Conservation (phyloP, 2,113 vertebrate genomes). For the Cryptotis parvus region DNA sequence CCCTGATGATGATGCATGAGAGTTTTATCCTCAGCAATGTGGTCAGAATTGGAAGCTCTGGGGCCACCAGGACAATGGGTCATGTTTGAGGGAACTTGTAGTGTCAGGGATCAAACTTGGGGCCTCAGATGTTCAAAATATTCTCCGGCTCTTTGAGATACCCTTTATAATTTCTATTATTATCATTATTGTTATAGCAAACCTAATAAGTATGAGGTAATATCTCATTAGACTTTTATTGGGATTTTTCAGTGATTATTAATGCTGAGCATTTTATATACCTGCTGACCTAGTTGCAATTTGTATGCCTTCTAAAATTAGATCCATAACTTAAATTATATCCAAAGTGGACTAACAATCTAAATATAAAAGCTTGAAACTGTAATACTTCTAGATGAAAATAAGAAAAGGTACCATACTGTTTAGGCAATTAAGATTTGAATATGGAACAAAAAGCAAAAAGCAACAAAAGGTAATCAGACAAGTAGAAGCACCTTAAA, state of each 20-base stretch:
- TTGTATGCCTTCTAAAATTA: neutral
- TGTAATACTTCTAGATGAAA: neutral
- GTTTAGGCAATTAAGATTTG: neutral
- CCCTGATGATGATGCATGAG: too few species aligned
- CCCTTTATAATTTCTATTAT: too few species aligned
- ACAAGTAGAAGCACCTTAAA: accelerated
- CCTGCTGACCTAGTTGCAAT: neutral
- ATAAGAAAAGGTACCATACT: neutral
- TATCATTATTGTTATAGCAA: neutral
- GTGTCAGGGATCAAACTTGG: too few species aligned
- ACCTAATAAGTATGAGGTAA: neutral
- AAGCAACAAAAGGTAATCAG: neutral
- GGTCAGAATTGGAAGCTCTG: too few species aligned
- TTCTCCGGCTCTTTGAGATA: too few species aligned
- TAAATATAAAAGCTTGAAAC: neutral
- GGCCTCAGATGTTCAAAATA: too few species aligned
- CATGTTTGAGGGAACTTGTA: too few species aligned
- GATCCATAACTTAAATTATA: neutral
- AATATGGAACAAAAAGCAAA: neutral
- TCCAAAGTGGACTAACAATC: neutral
- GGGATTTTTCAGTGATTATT: neutral
- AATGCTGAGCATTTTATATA: neutral
- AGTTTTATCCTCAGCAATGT: too few species aligned
- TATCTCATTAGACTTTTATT: neutral
- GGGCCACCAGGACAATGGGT: too few species aligned